Evolutionary conservation across 2,113 vertebrate genomes (phyloP).

Genomic region (Proteles cristata): DNA sequence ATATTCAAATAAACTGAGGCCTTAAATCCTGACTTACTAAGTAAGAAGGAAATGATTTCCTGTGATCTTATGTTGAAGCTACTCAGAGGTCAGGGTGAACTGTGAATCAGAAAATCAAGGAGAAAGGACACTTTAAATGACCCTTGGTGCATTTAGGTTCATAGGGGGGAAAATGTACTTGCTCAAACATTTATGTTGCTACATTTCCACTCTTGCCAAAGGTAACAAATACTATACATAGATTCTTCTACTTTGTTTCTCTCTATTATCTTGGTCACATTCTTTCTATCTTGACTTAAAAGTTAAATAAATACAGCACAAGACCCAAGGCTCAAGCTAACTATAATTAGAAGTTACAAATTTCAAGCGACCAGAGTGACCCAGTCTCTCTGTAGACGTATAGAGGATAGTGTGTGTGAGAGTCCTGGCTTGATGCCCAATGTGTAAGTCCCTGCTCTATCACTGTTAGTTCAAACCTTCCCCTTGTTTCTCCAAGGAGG

Average conservation of each 20-base stretch:
- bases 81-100: constrained; percentile 57
- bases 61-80: constrained; percentile 18
- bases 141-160: not conserved
- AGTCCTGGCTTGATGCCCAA: not conserved
- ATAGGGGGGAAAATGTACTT: not conserved
- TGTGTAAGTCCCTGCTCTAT: no score
- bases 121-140: constrained; percentile 54
- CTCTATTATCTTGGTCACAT: constrained; percentile 30
- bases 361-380: not conserved
- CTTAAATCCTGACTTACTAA: constrained; percentile 58
- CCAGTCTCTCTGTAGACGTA: not conserved
- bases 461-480: not conserved
- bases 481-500: not conserved
- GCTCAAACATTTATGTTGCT: constrained; percentile 62
- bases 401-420: not conserved
- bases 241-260: not conserved
- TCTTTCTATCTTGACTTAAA: constrained; percentile 37
- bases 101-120: constrained; percentile 61
- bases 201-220: constrained; percentile 36
- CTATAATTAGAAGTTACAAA: not conserved
- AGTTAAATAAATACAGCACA: constrained; percentile 30
- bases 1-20: constrained; percentile 37
- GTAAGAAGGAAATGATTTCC: constrained; percentile 58
- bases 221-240: constrained; percentile 24
- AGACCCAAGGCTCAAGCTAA: constrained; percentile 15